phyloP scores from a whole-genome alignment of 2,113 vertebrate genomes.

The Seriola quinqueradiata region DNA sequence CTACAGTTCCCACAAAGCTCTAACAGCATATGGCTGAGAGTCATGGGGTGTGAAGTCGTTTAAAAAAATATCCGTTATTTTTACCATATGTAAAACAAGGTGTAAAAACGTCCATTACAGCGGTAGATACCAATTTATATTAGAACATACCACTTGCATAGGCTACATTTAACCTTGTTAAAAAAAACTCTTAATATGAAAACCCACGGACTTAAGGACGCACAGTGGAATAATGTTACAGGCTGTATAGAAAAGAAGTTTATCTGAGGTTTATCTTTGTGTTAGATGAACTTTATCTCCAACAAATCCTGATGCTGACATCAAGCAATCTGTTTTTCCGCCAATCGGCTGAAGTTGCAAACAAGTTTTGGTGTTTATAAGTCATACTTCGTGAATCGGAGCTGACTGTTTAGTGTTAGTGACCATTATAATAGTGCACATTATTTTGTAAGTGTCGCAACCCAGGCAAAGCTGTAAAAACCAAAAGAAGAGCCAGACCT shows the following conservation, averaged over 20 bases:
- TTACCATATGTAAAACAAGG: too few species aligned
- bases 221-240: background rate
- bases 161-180: background rate
- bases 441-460: background rate
- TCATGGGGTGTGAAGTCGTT: background rate
- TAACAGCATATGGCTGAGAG: background rate
- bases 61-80: background rate
- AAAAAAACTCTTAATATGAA: background rate
- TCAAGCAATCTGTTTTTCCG: background rate
- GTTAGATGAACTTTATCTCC: background rate
- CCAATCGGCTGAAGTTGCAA: background rate
- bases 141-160: too few species aligned
- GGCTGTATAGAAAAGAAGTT: background rate
- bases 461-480: background rate
- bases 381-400: background rate
- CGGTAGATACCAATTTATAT: too few species aligned
- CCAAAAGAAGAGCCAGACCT: constrained; percentile 36
- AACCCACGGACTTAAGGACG: background rate
- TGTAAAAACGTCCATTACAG: background rate
- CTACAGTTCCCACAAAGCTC: background rate
- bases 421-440: background rate
- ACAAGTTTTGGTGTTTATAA: background rate
- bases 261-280: background rate
- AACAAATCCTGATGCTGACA: background rate
- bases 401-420: background rate